Conservation (phyloP, 2,888 invertebrate genomes). For the Priocnemis perturbator region DNA sequence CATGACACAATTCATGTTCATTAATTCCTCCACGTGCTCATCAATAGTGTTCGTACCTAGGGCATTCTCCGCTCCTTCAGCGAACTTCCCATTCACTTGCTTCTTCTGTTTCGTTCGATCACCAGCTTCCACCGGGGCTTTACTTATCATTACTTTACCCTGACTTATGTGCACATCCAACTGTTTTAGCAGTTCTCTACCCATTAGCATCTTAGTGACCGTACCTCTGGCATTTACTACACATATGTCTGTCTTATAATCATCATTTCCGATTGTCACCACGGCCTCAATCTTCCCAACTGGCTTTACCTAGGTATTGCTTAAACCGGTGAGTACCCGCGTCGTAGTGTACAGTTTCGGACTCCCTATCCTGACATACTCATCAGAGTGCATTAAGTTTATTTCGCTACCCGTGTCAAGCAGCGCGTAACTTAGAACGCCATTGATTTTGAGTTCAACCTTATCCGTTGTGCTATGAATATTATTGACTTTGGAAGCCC, state of each 20-base stretch:
- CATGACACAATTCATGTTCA: no score
- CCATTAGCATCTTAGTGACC: no score
- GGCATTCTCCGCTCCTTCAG: no score
- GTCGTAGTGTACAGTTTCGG: neutral
- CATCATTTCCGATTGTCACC: neutral
- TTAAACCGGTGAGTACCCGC: constrained; percentile 16
- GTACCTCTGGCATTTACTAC: neutral
- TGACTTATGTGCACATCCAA: neutral
- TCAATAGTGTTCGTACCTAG: no score
- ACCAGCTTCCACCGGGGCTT: neutral
- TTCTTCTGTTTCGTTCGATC: neutral
- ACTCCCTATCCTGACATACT: neutral
- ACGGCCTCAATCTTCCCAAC: constrained; percentile 1
- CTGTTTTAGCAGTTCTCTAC: neutral
- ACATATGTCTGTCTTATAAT: constrained; percentile 10
- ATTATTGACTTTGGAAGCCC: no score
- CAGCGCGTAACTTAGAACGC: no score
- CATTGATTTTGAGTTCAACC: no score
- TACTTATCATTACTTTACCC: constrained; percentile 4
- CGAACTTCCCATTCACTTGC: neutral
- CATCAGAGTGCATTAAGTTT: neutral
- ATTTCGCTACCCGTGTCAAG: no score
- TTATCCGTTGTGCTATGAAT: no score
- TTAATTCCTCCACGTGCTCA: no score
- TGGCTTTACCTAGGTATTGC: constrained; percentile 8